Base-by-base conservation (phyloP, 2,888 invertebrate species). In the Acronicta leporina region DNA sequence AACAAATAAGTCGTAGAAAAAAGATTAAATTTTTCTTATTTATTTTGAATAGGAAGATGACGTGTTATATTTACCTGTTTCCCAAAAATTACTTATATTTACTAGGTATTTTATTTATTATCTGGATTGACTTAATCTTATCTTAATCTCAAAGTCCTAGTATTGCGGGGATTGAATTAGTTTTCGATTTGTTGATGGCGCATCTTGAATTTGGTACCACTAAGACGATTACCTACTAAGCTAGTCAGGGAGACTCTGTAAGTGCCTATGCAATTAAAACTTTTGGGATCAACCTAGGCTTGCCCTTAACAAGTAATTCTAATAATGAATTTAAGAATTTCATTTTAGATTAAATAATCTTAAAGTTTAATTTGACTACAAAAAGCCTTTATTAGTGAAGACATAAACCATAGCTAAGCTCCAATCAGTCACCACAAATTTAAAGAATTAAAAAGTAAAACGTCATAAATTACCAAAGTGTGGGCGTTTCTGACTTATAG, bases 401-500 rank as follows among this genome's bases (percentile, higher is more conserved):
- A 4, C 30, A 47, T 33, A 11, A 13, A 47, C 6, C 42, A 42
- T 35, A 25, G 20, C 47, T 44, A 45, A 60, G 38, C 53, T 20
- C 16, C 38, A 70, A 60, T 65, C 46, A 47, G 46, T 64, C 60
- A 59, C 30, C n/a, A 51, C 40, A 46, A 44, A 45, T 44, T 66
- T 59, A 63, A 45, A 63, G 64, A 67, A 74, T 71, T 73, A 64
- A 66, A 75, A 75, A 63, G 48, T 65, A 71, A 83, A 77, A 68
- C 51, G 66, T 60, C 60, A 61, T 62, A 73, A 76, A 75, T 79
- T 76, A 81, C 67, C 47, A 52, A 53, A 45, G 49, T 56, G 85
- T 87, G 79, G 86, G 83, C 82, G 86, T 83, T 66, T 9, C 20
- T 63, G 52, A 62, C 62, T 63, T 65, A 64, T 64, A 56, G 56